Evolutionary conservation across 2,888 invertebrate species (phyloP).

Genomic region (Ophioninae sp.): DNA sequence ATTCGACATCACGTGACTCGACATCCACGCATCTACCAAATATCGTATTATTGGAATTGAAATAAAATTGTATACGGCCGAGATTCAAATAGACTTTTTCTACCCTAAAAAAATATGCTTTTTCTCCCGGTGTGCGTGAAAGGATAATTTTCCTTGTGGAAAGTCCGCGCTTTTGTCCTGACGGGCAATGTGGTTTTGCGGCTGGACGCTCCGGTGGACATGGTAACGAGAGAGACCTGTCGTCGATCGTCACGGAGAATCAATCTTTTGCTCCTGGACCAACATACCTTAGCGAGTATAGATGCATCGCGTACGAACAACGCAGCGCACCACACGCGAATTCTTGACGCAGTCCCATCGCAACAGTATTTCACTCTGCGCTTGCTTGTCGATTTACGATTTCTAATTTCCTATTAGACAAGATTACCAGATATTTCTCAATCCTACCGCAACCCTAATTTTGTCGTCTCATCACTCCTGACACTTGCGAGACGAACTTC

Average conservation of each 20-base stretch:
- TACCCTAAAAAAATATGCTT: background rate
- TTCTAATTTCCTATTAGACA: conserved; percentile 70
- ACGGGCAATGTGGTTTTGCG: conserved; percentile 74
- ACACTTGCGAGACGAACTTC: conserved; percentile 16
- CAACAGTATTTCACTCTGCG: background rate
- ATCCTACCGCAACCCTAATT: conserved; percentile 37
- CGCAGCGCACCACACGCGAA: conserved; percentile 34
- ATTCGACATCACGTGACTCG: background rate
- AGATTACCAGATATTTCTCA: conserved; percentile 14
- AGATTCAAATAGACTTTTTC: background rate
- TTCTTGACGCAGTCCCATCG: conserved; percentile 10
- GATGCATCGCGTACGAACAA: conserved; percentile 17
- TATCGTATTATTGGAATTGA: background rate
- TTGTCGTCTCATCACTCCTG: conserved; percentile 32
- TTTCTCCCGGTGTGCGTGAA: background rate
- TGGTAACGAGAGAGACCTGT: conserved; percentile 67
- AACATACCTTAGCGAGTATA: conserved; percentile 42
- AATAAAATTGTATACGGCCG: background rate
- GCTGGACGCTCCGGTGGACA: conserved; percentile 75
- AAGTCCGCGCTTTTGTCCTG: conserved; percentile 31
- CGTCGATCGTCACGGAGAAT: conserved; percentile 37
- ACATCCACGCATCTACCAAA: background rate
- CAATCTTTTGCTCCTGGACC: conserved; percentile 37
- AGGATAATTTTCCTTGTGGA: conserved; percentile 41
- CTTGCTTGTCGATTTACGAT: conserved; percentile 51